phyloP scores from a whole-genome alignment of 2,113 vertebrate species.

The Benitochromis conjunctus region DNA sequence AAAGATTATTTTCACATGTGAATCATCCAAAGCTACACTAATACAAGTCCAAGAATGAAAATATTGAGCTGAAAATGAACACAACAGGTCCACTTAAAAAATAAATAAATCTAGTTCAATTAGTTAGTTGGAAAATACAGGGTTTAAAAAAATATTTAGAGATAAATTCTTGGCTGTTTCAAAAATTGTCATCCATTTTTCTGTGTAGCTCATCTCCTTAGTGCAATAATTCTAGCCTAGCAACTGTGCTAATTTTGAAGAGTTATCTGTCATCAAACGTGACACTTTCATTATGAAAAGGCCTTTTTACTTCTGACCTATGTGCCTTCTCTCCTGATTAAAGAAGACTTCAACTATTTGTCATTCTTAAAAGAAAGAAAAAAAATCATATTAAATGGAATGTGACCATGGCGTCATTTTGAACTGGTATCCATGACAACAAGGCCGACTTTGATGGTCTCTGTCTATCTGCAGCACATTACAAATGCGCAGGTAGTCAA shows the following conservation, averaged over 20 bases:
- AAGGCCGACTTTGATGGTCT: not conserved
- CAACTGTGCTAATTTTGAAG: not conserved
- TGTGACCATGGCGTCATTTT: not conserved
- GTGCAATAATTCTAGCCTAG: not conserved
- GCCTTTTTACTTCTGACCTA: not conserved
- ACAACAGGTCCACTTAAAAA: accelerated
- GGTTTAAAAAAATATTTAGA: not conserved
- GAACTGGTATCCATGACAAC: slow-evolving; percentile 41
- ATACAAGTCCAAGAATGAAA: not conserved
- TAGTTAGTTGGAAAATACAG: not conserved
- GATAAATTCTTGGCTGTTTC: not conserved
- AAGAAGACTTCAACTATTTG: not conserved
- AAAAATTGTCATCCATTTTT: too few relatives aligned
- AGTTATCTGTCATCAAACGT: not conserved
- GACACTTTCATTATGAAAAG: not conserved
- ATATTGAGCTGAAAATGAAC: not conserved
- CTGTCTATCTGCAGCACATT: not conserved
- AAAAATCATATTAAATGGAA: not conserved
- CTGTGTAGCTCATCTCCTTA: not conserved
- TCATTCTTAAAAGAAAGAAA: not conserved
- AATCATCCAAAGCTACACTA: not conserved
- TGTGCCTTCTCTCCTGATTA: not conserved
- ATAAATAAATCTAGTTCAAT: not conserved
- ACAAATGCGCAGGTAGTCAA: not conserved
- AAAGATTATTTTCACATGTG: not conserved